Evolutionary conservation across 2,113 vertebrate species (phyloP).

Genomic region (Taurulus bubalis): DNA sequence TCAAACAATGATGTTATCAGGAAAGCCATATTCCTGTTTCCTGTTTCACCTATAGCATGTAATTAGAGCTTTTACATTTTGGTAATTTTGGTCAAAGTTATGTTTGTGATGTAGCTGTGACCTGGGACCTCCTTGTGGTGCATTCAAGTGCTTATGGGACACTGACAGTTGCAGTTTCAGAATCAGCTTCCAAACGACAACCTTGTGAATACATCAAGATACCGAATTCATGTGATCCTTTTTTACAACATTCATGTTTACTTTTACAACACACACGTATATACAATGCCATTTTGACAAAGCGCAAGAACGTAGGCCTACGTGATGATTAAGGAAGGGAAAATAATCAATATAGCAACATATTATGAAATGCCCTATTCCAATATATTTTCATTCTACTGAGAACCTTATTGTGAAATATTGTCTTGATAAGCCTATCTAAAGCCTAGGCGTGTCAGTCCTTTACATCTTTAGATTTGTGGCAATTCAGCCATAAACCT

Average conservation of each 20-base stretch:
- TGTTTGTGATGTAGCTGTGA: not conserved
- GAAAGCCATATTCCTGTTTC: conserved; percentile 45
- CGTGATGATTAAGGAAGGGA: not conserved
- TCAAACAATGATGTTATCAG: conserved; percentile 27
- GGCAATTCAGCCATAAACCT: not conserved
- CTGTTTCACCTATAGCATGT: not conserved
- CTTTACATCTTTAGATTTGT: not conserved
- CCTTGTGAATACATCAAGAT: not conserved
- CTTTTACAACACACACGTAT: too few species aligned
- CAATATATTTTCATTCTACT: not conserved
- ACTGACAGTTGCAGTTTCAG: not conserved
- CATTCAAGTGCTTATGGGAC: not conserved
- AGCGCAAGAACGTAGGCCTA: not conserved
- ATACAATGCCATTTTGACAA: not conserved
- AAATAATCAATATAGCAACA: not conserved
- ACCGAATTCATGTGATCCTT: not conserved
- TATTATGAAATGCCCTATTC: not conserved
- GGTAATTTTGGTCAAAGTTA: not conserved
- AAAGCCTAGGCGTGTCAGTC: not conserved
- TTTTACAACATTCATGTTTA: not conserved
- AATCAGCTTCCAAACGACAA: not conserved
- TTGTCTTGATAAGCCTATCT: not conserved
- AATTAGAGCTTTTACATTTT: not conserved
- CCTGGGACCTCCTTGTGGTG: not conserved
- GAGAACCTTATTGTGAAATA: not conserved